Evolutionary conservation across 2,888 invertebrate genomes (phyloP), one percentile per base, ranked within the genome.

Genomic region (Pomacea canaliculata): DNA sequence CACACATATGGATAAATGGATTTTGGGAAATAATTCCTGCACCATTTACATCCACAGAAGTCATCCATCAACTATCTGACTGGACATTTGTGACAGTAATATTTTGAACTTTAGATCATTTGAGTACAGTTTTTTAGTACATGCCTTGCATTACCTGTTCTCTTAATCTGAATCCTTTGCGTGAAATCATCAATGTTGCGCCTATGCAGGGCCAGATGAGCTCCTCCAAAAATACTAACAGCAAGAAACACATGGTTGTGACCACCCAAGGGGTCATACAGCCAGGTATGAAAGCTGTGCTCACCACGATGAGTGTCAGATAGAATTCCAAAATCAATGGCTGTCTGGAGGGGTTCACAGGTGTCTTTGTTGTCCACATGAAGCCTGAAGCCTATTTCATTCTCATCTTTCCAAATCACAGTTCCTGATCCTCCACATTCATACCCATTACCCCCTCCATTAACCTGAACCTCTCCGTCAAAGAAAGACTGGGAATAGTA

Each of bases 361-460:
- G 79, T 76, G 66, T 83, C 80, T 12, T 83, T 66, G 69, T 87
- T 87, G 70, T 86, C 83, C 46, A 86, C 82, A 13, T 80, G 62
- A 18, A 85, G 78, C 27, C 67, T 76, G 63, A 76, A 76, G 5
- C 78, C 77, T 51, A 72, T 68, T 16, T 76, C 73, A 19, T 77
- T 73, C 63, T 73, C 71, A 66, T 83, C 76, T 60, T 74, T 69
- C 66, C 76, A 81, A 37, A 87, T 72, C 5, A 84, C 76, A 0
- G 84, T 85, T 3, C 87, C 87, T 18, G 87, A 84, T 12, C 87
- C 87, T 23, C 87, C 87, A 83, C 85, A 85, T 73, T 87, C 87
- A 73, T 80, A 80, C 12, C 82, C 82, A 51, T 76, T 72, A 7
- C 72, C 72, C 19, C 87, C 87, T 16, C 87, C 87, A 68, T 82